Base-by-base conservation (phyloP, 2,888 invertebrate genomes). In the Dryadula phaetusa region DNA sequence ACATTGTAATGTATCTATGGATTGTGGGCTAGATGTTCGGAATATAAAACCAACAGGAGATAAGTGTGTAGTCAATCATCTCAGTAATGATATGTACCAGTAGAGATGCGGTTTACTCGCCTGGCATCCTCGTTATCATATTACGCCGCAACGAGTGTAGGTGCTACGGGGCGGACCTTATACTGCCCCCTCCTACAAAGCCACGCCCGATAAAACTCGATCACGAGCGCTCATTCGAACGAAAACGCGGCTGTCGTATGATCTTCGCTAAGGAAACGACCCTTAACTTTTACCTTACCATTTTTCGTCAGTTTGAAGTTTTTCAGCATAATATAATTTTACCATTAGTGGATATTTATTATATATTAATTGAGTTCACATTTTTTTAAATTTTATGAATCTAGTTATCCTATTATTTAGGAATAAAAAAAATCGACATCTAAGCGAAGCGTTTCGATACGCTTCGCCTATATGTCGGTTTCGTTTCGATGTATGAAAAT, bases 191-290 rank as follows among this genome's bases (percentile, higher is more conserved):
- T 74, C 79, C 78, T 70, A 76, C 76, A 77, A 65, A 72, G 73
- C 75, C 73, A 72, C 74, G 75, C 77, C 75, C 46, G 70, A 34
- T 53, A 61, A 62, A 46, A 47, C 42, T 53, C 67, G 70, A 64
- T 61, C 62, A 47, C 98, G 97, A 89, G 98, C 98, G 97, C 92
- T 97, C 75, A 96, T 96, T 71, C 92, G 97, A 66, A 95, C 95
- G 85, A 82, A 77, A 79, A 98, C 98, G 82, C 95, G 98, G 83
- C 98, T 98, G 79, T 96, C 97, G 82, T 95, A 98, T 81, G 97
- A 97, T 88, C 96, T 97, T 68, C 98, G 98, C 93, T 98, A 87
- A 98, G 99, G 90, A 99, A 99, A 91, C 99, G 99, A 70, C 99
- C 99, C 47, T 99, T 99, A 54, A 99, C n/a, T n/a, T n/a, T n/a